These are phyloP conservation scores for Dasyprocta punctata DNA, from an alignment of 2,113 vertebrate species.

Conservation along the genomic window DNA sequence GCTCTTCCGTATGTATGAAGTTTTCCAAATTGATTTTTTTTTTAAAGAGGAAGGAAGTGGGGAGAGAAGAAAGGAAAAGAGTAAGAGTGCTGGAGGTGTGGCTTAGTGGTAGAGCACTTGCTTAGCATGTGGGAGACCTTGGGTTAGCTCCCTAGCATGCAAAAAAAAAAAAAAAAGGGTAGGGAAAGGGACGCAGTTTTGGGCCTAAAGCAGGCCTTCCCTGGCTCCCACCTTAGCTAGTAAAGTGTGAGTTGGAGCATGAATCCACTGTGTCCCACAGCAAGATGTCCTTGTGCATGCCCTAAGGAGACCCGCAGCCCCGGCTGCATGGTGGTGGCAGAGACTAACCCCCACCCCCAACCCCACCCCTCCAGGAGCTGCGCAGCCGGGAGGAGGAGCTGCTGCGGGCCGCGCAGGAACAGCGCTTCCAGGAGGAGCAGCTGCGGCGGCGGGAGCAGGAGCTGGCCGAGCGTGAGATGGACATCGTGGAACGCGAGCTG, in stretches of 20 bases:
- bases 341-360: background rate
- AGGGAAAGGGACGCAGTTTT: background rate
- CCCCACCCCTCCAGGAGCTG: constrained; percentile 87
- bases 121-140: background rate
- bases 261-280: background rate
- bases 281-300: background rate
- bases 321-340: fast-evolving
- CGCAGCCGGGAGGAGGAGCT: constrained; percentile 94
- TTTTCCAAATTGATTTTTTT: background rate
- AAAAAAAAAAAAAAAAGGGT: fast-evolving
- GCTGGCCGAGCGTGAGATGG: constrained; percentile 93
- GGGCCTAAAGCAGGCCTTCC: background rate
- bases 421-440: constrained; percentile 93
- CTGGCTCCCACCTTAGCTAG: background rate
- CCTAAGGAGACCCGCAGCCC: background rate
- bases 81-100: background rate
- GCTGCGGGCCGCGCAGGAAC: constrained; percentile 92
- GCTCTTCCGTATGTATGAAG: background rate
- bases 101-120: background rate
- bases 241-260: background rate
- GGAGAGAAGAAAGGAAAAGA: background rate
- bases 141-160: background rate
- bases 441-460: constrained; percentile 93
- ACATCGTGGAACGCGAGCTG: constrained; percentile 94
- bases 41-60: background rate